These are phyloP conservation scores for Adelosebastes latens DNA, from an alignment of 2,797 vertebrate genomes.

Conservation along the genomic window DNA sequence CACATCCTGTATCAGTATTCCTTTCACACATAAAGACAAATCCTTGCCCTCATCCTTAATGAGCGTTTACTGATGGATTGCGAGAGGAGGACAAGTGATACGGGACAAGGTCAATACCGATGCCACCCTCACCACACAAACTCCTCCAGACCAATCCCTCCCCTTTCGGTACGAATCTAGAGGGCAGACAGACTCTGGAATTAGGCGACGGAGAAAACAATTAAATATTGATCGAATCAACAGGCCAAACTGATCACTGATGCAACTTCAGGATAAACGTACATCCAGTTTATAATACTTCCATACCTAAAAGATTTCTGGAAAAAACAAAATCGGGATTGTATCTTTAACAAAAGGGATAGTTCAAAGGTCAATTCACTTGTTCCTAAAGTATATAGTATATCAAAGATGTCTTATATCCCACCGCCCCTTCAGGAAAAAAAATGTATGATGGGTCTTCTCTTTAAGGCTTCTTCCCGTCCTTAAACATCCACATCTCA, in stretches of 20 bases:
- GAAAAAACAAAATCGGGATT: not conserved
- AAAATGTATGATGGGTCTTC: not conserved
- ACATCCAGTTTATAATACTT: not conserved
- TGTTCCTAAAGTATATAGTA: not conserved
- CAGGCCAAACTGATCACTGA: not conserved
- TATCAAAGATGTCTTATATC: not conserved
- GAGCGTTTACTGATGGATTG: conserved; percentile 15
- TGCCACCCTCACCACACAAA: not conserved
- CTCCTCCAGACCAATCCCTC: not conserved
- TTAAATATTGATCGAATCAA: conserved; percentile 1
- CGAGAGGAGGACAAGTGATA: not conserved
- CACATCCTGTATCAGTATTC: not conserved
- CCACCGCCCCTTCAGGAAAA: not conserved
- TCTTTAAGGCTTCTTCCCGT: not conserved
- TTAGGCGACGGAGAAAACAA: not conserved
- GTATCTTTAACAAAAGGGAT: not conserved
- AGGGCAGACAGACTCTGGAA: not conserved
- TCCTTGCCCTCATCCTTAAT: not conserved
- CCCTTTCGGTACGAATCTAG: not conserved
- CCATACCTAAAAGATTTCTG: not conserved
- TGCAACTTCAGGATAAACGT: not conserved
- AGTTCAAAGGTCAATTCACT: not conserved
- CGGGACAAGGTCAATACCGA: not conserved
- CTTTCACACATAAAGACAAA: not conserved
- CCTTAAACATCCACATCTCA: conserved; percentile 19